These are phyloP conservation scores for Apantesis nais DNA, from an alignment of 2,888 invertebrate genomes.

Conservation along the genomic window DNA sequence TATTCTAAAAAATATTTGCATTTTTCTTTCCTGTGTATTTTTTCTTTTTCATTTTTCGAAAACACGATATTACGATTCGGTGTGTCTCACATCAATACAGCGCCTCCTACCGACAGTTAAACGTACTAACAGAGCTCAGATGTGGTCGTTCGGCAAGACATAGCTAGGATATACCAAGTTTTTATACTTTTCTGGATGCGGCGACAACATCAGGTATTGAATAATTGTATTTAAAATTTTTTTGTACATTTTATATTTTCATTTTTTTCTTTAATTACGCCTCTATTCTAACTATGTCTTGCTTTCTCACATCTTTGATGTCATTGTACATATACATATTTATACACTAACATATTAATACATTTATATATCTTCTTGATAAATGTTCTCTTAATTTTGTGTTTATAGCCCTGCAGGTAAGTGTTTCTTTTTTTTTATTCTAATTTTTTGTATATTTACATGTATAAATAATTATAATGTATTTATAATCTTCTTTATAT, in stretches of 20 bases:
- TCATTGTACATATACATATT: slow-evolving; percentile 40
- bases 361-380: not conserved
- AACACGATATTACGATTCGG: slow-evolving; percentile 58
- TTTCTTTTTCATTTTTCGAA: slow-evolving; percentile 1
- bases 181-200: slow-evolving; percentile 47
- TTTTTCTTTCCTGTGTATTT: not conserved
- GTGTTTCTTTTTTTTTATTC: slow-evolving; percentile 8
- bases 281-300: slow-evolving; percentile 84
- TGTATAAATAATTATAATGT: not conserved
- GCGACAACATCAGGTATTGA: slow-evolving; percentile 70
- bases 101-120: slow-evolving; percentile 49
- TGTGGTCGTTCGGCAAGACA: slow-evolving; percentile 84
- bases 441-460: not conserved
- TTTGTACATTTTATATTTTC: slow-evolving; percentile 57
- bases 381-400: slow-evolving; percentile 12
- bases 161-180: slow-evolving; percentile 61
- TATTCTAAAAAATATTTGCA: not conserved
- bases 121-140: slow-evolving; percentile 80
- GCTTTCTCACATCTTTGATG: slow-evolving; percentile 75
- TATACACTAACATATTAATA: slow-evolving; percentile 55
- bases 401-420: slow-evolving; percentile 22
- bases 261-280: slow-evolving; percentile 56
- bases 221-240: slow-evolving; percentile 40
- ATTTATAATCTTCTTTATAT: not conserved
- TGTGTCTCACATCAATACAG: slow-evolving; percentile 58